Percentiles rank a stretch among this genome's conserved stretches.
These are phyloP conservation scores for Lamellibrachia columna DNA, from an alignment of 2,888 invertebrate species.

Conservation along the genomic window DNA sequence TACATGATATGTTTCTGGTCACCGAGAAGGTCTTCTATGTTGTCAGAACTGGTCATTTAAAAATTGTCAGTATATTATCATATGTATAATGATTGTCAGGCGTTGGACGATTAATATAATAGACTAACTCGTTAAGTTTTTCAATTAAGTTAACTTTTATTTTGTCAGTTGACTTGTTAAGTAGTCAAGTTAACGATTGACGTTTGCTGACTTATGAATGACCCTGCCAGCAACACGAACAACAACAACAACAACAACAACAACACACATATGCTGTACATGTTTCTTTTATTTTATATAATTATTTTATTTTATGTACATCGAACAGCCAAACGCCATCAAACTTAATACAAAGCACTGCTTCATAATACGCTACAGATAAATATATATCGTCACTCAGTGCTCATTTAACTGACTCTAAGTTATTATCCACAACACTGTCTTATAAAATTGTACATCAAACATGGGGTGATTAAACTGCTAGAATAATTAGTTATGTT, in stretches of 20 bases:
- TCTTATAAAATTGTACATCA: neutral
- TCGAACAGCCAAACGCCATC: neutral
- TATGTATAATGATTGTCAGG: neutral
- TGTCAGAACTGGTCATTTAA: neutral
- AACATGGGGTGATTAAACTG: neutral
- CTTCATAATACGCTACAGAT: neutral
- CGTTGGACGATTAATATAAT: neutral
- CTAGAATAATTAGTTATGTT: neutral
- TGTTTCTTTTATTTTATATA: no score
- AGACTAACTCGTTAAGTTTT: neutral
- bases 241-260: no score
- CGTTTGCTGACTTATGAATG: no score
- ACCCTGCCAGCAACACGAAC: no score
- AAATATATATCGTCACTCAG: neutral
- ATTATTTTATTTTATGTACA: neutral
- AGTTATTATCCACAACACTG: neutral
- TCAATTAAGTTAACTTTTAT: neutral
- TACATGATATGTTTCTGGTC: neutral
- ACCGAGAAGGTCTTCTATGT: slow-evolving; percentile 1
- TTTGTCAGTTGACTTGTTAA: no score
- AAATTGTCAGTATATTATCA: neutral
- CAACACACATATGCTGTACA: no score
- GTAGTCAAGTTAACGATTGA: no score
- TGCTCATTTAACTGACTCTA: neutral
- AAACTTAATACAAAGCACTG: neutral